Percentiles rank a stretch among this genome's conserved stretches.
phyloP scores from a whole-genome alignment of 2,113 vertebrate species.

The Scolopax mira region DNA sequence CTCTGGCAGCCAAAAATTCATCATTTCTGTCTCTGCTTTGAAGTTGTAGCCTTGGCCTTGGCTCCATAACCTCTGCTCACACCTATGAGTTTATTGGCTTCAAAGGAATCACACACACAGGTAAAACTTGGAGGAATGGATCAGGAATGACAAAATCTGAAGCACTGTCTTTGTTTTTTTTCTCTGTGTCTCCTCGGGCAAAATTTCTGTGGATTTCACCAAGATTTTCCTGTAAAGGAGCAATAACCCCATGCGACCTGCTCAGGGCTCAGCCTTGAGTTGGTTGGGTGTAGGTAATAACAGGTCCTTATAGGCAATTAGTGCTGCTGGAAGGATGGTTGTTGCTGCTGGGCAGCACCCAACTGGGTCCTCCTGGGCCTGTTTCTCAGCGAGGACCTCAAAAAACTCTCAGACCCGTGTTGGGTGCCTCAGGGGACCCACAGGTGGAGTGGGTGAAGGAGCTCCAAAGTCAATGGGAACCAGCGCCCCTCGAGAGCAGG shows the following conservation, averaged over 20 bases:
- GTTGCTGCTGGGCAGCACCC: neutral
- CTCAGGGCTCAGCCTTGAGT: neutral
- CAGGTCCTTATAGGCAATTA: neutral
- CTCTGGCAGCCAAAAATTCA: neutral
- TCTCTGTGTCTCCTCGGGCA: neutral
- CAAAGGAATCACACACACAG: neutral
- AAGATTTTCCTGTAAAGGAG: neutral
- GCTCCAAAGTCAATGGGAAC: rapidly evolving
- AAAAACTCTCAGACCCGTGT: rapidly evolving
- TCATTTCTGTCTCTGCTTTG: neutral
- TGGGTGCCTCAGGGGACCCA: rapidly evolving
- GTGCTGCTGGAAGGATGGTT: rapidly evolving
- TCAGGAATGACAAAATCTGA: neutral
- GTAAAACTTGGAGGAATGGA: neutral
- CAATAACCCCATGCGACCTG: neutral
- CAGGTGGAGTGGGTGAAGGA: rapidly evolving
- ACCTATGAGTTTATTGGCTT: neutral
- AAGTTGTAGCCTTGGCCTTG: neutral
- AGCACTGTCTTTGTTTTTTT: neutral
- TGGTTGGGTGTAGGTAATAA: neutral
- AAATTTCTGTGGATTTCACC: neutral
- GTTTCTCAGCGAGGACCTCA: neutral
- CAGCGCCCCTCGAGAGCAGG: rapidly evolving
- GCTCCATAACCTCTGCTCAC: neutral
- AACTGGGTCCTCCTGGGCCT: rapidly evolving